Base-by-base conservation (phyloP, 2,797 vertebrate genomes). In the Staurois parvus region DNA sequence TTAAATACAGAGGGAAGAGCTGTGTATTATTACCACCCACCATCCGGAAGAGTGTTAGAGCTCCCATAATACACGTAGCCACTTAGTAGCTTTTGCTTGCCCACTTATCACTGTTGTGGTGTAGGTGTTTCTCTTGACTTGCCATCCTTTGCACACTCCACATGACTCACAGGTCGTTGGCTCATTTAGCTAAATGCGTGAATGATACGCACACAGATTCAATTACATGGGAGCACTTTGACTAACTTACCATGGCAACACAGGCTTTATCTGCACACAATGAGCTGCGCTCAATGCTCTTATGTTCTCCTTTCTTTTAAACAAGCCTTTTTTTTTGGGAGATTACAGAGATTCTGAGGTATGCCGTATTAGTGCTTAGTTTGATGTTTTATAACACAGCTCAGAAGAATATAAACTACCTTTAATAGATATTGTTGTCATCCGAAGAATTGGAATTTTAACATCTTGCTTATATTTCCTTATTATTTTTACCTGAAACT, bases 121-220 rank as follows among this genome's bases (percentile, higher is more conserved):
- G 84, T 74, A 81, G 73, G 84, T 81, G 79, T 86, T 82, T 82
- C 74, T 82, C 64, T 68, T 77, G 85, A 79, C n/a, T 86, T 86
- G n/a, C 72, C 74, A 73, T 86, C 52, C 52, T 82, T 81, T 78
- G 67, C 79, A 86, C 79, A 78, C 66, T 81, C 48, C 75, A 69
- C 74, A 77, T 86, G 79, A 86, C 85, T 86, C 85, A 86, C 74
- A 82, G 79, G 79, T 81, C 67, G 79, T 64, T 82, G 85, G 79
- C 73, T 82, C 74, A 83, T 86, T 86, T 86, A 77, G 73, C 64
- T 82, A 83, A 86, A 82, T 82, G 68, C 85, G 85, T 86, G 85
- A 82, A 83, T 86, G 84, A 77, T 77, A 82, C 85, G 85, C 85
- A 82, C 85, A 86, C 26, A 77, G 85, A 86, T 86, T 86, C 85